Base-by-base conservation (phyloP, 2,797 vertebrate genomes). In the Orestias chungarensis region DNA sequence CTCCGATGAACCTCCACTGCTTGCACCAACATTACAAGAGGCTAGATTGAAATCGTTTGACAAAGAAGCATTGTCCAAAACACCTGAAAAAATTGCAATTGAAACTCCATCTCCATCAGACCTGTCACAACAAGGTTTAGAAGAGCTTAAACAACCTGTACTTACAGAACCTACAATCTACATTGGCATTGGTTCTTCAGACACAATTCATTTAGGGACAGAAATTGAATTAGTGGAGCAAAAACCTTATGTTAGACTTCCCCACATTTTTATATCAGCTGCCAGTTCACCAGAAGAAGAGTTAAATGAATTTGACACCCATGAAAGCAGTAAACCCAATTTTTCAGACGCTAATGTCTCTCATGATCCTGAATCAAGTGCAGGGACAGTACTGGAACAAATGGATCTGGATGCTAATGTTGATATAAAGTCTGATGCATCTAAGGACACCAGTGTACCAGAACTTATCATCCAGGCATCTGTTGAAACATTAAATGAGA, bases 221-320 rank as follows among this genome's bases (percentile, higher is more conserved):
- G 78, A 73, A 52, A 70, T 75, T 49, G 35, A 83, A 46, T 46
- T 68, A 71, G 71, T 9, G 73, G 86, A 86, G 38, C 64, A 25
- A 54, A 74, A 61, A 66, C 82, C 80, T 29, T 92, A 89, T 64
- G 70, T 93, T 64, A 91, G 92, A 82, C 78, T 94, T 59, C 93
- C 94, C 55, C 92, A 94, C 71, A 91, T 95, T 77, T 93, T 93
- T 86, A 80, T 94, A 66, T 93, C 94, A 52, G 91, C 91, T 73
- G 89, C 94, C 78, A 94, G 90, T 81, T 90, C 91, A 75, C 91
- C 91, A 75, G 93, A 94, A 82, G 92, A 94, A 15, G 89, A 93
- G 33, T 68, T 27, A 70, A 69, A 6, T 78, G 86, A 93, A 14
- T 40, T 75, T 11, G 61, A 79, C 4, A 29, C 68, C 0, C 50